These are phyloP conservation scores for Scrobipalpa costella DNA, from an alignment of 2,888 invertebrate species.

Conservation along the genomic window DNA sequence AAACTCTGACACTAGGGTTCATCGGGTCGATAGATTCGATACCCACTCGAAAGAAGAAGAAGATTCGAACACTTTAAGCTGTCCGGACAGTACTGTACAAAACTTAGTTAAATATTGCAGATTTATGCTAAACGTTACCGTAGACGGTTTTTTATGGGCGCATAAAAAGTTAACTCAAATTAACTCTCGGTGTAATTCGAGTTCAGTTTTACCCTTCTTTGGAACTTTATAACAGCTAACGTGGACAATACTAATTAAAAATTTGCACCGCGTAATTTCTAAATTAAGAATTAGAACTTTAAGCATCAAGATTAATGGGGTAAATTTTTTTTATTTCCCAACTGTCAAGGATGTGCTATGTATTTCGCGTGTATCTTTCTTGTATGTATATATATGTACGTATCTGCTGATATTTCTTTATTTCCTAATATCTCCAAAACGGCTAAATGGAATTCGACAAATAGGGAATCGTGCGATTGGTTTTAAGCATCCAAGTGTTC, in stretches of 20 bases:
- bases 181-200: slow-evolving; percentile 63
- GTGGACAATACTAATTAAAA: slow-evolving; percentile 31
- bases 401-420: too few relatives aligned
- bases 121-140: slow-evolving; percentile 68
- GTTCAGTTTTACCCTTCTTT: slow-evolving; percentile 42
- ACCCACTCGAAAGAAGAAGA: too few relatives aligned
- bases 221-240: too few relatives aligned
- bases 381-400: too few relatives aligned
- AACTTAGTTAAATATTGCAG: slow-evolving; percentile 68
- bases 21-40: too few relatives aligned
- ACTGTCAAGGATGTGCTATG: too few relatives aligned
- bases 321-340: neutral
- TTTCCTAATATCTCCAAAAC: too few relatives aligned
- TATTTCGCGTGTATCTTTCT: too few relatives aligned
- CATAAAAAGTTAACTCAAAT: slow-evolving; percentile 68
- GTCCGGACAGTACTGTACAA: slow-evolving; percentile 51
- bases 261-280: slow-evolving; percentile 20
- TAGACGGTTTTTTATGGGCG: slow-evolving; percentile 49
- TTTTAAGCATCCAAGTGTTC: too few relatives aligned
- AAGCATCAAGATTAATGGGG: slow-evolving; percentile 8
- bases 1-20: too few relatives aligned
- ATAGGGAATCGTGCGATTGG: too few relatives aligned
- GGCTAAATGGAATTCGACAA: too few relatives aligned
- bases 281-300: slow-evolving; percentile 28
- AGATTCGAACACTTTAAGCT: slow-evolving; percentile 50